Percentiles rank a stretch among this genome's conserved stretches.
Conservation (phyloP, 2,797 vertebrate species). For the Hyperoplus immaculatus region DNA sequence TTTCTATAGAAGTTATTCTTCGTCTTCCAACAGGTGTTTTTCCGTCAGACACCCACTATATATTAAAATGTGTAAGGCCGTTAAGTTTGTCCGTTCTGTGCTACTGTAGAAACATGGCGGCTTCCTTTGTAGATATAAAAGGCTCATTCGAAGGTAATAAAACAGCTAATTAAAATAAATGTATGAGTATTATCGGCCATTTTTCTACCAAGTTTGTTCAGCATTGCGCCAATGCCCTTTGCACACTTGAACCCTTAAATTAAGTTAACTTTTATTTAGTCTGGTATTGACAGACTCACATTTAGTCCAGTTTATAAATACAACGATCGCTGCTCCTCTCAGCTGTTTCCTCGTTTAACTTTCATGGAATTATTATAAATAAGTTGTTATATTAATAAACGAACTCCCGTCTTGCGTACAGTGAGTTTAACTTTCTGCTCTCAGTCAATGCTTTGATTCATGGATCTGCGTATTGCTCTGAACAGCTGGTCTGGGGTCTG, state of each 20-base stretch:
- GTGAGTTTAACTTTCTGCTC: slow-evolving; percentile 47
- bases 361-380: too few species aligned
- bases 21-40: too few species aligned
- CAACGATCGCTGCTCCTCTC: slow-evolving; percentile 5
- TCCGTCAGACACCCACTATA: background rate
- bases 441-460: slow-evolving; percentile 10
- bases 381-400: slow-evolving; percentile 59
- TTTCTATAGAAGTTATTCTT: too few species aligned
- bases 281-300: slow-evolving; percentile 14
- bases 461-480: slow-evolving; percentile 19
- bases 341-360: slow-evolving; percentile 57
- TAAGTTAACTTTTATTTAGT: background rate
- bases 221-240: too few species aligned
- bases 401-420: slow-evolving; percentile 12
- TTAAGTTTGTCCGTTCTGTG: too few species aligned
- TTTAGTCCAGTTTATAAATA: slow-evolving; percentile 60
- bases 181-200: too few species aligned
- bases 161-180: too few species aligned
- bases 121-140: too few species aligned
- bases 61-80: background rate
- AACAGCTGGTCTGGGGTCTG: slow-evolving; percentile 73
- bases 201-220: too few species aligned
- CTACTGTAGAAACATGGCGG: too few species aligned
- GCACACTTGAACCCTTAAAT: too few species aligned
- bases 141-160: too few species aligned